phyloP scores from a whole-genome alignment of 2,113 vertebrate species.

The Thinocorus orbignyianus region DNA sequence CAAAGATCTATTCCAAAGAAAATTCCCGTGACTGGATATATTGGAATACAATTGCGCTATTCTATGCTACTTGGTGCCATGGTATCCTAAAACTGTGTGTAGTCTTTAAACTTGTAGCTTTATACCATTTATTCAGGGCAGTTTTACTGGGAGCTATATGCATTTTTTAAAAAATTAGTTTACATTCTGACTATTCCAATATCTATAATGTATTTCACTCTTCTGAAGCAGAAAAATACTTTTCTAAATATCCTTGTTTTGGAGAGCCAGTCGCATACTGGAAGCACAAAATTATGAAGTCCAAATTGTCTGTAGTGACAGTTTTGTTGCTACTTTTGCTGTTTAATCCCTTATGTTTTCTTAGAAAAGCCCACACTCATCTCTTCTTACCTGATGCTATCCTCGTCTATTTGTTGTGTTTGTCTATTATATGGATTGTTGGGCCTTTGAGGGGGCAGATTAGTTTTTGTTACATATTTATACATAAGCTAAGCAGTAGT shows the following conservation, averaged over 20 bases:
- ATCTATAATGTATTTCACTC: background rate
- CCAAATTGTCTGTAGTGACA: background rate
- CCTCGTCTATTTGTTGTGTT: background rate
- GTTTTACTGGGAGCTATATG: background rate
- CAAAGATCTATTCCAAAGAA: background rate
- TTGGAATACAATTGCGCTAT: accelerated
- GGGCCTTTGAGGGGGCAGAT: background rate
- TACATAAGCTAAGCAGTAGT: background rate
- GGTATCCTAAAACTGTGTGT: background rate
- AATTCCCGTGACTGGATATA: background rate
- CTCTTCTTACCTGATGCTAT: background rate
- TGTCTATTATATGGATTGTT: background rate
- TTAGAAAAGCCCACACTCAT: background rate
- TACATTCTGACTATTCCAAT: background rate
- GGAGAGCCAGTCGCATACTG: background rate
- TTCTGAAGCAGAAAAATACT: background rate
- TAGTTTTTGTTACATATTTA: background rate
- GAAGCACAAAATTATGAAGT: background rate
- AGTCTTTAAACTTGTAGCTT: background rate
- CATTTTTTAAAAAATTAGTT: background rate
- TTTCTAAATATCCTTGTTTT: background rate
- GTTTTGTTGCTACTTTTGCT: background rate
- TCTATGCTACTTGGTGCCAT: background rate
- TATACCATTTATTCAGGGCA: background rate
- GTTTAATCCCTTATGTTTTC: background rate